Conservation (phyloP, 2,113 vertebrate species). For the Apodemus speciosus region DNA sequence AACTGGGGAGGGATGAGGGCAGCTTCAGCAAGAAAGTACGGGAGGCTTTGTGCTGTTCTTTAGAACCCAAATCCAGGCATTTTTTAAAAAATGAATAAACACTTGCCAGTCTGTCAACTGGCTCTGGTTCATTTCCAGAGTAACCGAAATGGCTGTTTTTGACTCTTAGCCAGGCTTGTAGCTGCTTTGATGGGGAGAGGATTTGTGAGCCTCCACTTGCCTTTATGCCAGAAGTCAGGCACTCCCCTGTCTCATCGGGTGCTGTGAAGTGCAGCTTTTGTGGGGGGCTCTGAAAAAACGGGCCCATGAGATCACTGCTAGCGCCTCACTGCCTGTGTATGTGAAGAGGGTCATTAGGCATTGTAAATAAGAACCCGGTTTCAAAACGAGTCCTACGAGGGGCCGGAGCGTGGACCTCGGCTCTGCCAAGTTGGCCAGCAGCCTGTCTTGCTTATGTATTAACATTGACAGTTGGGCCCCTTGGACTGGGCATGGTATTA, state of each 20-base stretch:
- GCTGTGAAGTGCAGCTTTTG: background rate
- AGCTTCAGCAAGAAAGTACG: background rate
- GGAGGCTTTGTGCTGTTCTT: background rate
- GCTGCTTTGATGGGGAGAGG: background rate
- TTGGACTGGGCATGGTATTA: background rate
- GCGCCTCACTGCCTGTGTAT: background rate
- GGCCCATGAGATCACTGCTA: background rate
- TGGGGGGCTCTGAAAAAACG: background rate
- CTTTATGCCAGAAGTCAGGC: background rate
- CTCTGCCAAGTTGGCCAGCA: background rate
- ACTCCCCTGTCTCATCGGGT: background rate
- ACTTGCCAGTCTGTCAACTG: conserved; percentile 8
- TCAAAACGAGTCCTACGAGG: background rate
- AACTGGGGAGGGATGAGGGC: background rate
- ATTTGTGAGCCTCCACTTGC: background rate
- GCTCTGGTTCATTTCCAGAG: conserved; percentile 49
- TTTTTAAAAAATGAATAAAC: background rate
- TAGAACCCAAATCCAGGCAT: background rate
- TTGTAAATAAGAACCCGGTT: conserved; percentile 47
- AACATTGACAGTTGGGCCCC: background rate
- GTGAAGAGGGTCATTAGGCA: background rate
- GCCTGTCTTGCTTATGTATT: conserved; percentile 37
- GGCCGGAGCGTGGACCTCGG: background rate
- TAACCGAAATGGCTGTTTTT: background rate
- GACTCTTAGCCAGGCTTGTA: background rate